phyloP scores from a whole-genome alignment of 2,113 vertebrate genomes.

The Ptilorrhoa leucosticta region DNA sequence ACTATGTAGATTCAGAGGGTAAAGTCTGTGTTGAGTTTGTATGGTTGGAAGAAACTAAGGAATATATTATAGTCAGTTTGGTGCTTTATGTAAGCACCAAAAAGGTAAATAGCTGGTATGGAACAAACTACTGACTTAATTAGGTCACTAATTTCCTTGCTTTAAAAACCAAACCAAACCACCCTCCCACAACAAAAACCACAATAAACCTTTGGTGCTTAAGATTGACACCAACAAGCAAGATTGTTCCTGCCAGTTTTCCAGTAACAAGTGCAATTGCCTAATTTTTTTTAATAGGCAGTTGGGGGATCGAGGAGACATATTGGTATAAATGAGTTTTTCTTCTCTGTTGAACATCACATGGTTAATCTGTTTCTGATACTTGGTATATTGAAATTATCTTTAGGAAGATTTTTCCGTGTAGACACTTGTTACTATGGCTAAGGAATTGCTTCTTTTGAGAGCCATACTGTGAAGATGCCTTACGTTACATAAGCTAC shows the following conservation, averaged over 20 bases:
- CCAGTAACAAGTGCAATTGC: not conserved
- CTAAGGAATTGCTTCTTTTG: not conserved
- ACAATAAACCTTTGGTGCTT: not conserved
- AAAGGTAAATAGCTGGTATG: constrained; percentile 72
- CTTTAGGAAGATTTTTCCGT: not conserved
- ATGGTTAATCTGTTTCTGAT: not conserved
- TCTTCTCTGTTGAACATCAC: not conserved
- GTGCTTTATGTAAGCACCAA: constrained; percentile 61
- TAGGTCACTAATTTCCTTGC: not conserved
- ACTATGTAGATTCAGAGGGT: constrained; percentile 65
- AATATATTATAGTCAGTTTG: constrained; percentile 69
- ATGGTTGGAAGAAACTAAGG: constrained; percentile 65
- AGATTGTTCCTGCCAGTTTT: not conserved
- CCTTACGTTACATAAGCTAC: not conserved
- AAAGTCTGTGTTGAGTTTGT: constrained; percentile 58
- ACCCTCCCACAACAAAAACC: too few species aligned
- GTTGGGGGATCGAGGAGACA: not conserved
- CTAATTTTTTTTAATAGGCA: not conserved
- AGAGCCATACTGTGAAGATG: not conserved
- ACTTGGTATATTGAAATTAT: not conserved
- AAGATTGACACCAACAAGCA: not conserved
- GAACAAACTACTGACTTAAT: constrained; percentile 64
- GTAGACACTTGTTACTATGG: not conserved
- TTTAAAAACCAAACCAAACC: not conserved
- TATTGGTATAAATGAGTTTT: not conserved